These are phyloP conservation scores for Zelostemma sp. DNA, from an alignment of 1,140 invertebrate genomes.

Conservation along the genomic window DNA sequence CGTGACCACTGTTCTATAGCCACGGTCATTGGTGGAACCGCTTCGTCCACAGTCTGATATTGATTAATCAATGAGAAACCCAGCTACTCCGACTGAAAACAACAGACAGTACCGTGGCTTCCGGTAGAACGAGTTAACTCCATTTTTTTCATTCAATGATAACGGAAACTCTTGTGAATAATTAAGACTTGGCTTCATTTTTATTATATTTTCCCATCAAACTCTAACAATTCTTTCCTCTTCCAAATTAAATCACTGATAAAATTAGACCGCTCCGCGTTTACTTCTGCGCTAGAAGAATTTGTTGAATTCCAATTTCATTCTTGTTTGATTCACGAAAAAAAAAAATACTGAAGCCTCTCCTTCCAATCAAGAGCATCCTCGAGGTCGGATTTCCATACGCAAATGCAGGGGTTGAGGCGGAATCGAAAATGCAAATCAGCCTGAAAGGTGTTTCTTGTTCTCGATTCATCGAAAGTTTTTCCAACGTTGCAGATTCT, in stretches of 20 bases:
- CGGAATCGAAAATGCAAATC: neutral
- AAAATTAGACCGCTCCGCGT: too few relatives aligned
- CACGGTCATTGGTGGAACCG: conserved; percentile 8
- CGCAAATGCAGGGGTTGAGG: neutral
- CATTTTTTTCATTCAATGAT: too few relatives aligned
- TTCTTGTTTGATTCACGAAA: too few relatives aligned
- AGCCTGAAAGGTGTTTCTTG: neutral
- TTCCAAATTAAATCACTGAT: too few relatives aligned
- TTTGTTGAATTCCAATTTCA: too few relatives aligned
- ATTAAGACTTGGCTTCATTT: too few relatives aligned
- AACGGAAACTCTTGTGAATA: too few relatives aligned
- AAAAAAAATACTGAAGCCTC: neutral
- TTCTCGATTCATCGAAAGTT: neutral
- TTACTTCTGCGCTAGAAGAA: too few relatives aligned
- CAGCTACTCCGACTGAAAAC: neutral
- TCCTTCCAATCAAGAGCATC: neutral
- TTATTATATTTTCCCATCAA: too few relatives aligned
- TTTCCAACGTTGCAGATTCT: conserved; percentile 37
- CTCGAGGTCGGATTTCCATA: neutral
- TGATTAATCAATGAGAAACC: conserved; percentile 9
- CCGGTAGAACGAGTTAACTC: too few relatives aligned
- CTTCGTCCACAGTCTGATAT: neutral
- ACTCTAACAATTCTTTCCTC: too few relatives aligned
- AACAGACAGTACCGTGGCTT: too few relatives aligned
- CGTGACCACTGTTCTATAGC: conserved; percentile 44